These are phyloP conservation scores for Sphaeridia pumilis DNA, from an alignment of 2,888 invertebrate genomes.

Conservation along the genomic window DNA sequence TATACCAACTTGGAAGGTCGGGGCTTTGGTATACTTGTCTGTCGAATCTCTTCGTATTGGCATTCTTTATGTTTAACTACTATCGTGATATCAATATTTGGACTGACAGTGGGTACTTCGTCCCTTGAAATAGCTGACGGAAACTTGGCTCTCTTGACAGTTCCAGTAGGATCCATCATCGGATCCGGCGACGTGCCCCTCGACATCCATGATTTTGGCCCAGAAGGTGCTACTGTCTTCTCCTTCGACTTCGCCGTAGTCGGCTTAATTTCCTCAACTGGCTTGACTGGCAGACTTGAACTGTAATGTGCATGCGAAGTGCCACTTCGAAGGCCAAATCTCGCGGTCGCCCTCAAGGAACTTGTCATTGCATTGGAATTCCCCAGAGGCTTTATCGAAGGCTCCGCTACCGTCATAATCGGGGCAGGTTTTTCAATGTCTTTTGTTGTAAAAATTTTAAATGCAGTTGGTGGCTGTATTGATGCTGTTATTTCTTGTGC, in stretches of 20 bases:
- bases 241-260: slow-evolving; percentile 18
- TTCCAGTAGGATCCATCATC: background rate
- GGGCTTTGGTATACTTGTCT: slow-evolving; percentile 8
- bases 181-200: slow-evolving; percentile 25
- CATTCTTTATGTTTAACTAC: slow-evolving; percentile 28
- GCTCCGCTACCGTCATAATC: slow-evolving; percentile 13
- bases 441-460: background rate
- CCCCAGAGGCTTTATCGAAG: background rate
- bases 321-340: slow-evolving; percentile 30
- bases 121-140: slow-evolving; percentile 23
- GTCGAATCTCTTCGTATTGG: slow-evolving; percentile 30
- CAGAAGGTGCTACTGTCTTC: slow-evolving; percentile 21
- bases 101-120: slow-evolving; percentile 23
- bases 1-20: slow-evolving; percentile 28
- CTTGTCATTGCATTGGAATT: slow-evolving; percentile 22
- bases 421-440: background rate
- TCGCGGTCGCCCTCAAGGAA: slow-evolving; percentile 28
- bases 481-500: background rate
- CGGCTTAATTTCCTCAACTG: slow-evolving; percentile 14
- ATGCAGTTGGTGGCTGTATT: background rate
- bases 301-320: slow-evolving; percentile 27
- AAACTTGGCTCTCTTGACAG: background rate
- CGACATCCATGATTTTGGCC: slow-evolving; percentile 23
- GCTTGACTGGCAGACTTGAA: slow-evolving; percentile 21
- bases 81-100: slow-evolving; percentile 18